phyloP scores from a whole-genome alignment of 2,113 vertebrate genomes.

The Chamaea fasciata region DNA sequence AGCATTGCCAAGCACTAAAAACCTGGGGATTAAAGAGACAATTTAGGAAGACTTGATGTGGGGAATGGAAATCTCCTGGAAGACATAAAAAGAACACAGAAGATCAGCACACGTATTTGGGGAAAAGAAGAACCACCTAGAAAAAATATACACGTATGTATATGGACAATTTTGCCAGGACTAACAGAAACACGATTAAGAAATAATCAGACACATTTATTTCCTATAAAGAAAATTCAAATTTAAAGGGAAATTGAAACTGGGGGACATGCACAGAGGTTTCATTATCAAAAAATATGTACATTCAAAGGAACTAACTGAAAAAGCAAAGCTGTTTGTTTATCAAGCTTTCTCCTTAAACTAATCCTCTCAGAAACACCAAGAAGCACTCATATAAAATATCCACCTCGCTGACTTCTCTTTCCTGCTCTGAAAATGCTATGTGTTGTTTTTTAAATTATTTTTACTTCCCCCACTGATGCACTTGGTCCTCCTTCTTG shows the following conservation, averaged over 20 bases:
- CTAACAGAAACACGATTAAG: neutral
- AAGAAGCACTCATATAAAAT: neutral
- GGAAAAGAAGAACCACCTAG: neutral
- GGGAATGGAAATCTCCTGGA: slow-evolving; percentile 58
- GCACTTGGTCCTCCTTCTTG: neutral
- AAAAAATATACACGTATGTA: neutral
- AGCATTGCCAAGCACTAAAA: slow-evolving; percentile 58
- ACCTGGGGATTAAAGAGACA: slow-evolving; percentile 64
- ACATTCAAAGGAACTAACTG: neutral
- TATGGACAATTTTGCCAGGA: neutral
- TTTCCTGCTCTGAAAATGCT: neutral
- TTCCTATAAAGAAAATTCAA: neutral
- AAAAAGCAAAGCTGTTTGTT: neutral
- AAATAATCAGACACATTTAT: neutral
- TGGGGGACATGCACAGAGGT: neutral
- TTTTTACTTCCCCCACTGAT: too few species aligned
- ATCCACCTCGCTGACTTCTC: neutral
- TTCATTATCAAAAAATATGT: neutral
- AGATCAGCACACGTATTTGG: neutral
- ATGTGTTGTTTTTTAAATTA: neutral
- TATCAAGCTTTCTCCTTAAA: neutral
- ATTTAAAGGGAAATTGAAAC: neutral
- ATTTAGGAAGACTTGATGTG: slow-evolving; percentile 57
- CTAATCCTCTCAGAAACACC: neutral
- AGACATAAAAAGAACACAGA: slow-evolving; percentile 27